Percentiles rank a stretch among this genome's conserved stretches.
These are phyloP conservation scores for Diaphora mendica DNA, from an alignment of 2,888 invertebrate species.

Conservation along the genomic window DNA sequence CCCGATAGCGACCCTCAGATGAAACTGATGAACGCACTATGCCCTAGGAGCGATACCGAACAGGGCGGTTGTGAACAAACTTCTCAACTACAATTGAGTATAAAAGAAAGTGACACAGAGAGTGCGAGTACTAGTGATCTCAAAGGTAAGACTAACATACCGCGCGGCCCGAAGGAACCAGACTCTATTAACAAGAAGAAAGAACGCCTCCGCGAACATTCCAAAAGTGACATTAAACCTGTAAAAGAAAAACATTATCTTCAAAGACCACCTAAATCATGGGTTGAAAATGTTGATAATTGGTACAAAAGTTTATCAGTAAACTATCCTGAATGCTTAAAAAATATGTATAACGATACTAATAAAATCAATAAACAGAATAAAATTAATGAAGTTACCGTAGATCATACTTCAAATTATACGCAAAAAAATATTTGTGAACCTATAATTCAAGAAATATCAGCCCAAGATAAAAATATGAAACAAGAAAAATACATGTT, in stretches of 20 bases:
- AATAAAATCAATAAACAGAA: conserved; percentile 12
- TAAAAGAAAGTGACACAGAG: conserved; percentile 2
- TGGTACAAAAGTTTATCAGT: conserved; percentile 44
- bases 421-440: neutral
- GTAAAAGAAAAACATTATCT: conserved; percentile 8
- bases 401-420: conserved; percentile 3
- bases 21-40: conserved; percentile 56
- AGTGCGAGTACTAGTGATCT: conserved; percentile 14
- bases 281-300: conserved; percentile 43
- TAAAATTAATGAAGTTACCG: neutral
- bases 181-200: neutral
- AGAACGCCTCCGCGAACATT: neutral
- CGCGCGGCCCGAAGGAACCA: conserved; percentile 56
- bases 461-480: neutral
- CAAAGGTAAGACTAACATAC: conserved; percentile 35
- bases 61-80: conserved; percentile 48
- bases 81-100: conserved; percentile 13
- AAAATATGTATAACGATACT: conserved; percentile 12
- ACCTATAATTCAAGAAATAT: neutral
- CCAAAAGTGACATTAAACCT: neutral
- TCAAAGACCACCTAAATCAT: conserved; percentile 27
- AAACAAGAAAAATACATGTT: neutral
- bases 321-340: conserved; percentile 25
- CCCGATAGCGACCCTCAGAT: conserved; percentile 35
- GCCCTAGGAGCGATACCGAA: conserved; percentile 31